Percentiles rank a stretch among this genome's conserved stretches.
These are phyloP conservation scores for Periplaneta americana DNA, from an alignment of 1,140 invertebrate species.

Conservation along the genomic window DNA sequence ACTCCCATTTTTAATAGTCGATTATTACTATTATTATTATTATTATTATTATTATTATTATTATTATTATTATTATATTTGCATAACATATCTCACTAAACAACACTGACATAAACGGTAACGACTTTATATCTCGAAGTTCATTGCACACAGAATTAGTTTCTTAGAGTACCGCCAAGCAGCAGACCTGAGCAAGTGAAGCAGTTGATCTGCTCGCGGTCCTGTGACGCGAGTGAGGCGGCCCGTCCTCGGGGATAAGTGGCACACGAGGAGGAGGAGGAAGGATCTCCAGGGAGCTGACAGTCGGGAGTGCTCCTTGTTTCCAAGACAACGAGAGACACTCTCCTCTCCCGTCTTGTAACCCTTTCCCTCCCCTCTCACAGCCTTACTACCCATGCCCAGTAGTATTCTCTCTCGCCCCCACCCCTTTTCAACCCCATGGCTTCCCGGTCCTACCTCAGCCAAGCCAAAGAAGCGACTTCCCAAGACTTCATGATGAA, in stretches of 20 bases:
- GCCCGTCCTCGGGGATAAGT: background rate
- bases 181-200: too few relatives aligned
- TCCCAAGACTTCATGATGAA: slow-evolving; percentile 13
- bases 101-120: too few relatives aligned
- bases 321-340: slow-evolving; percentile 5
- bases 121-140: too few relatives aligned
- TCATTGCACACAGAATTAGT: too few relatives aligned
- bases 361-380: background rate
- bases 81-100: too few relatives aligned
- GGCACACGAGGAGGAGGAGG: background rate
- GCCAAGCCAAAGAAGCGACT: slow-evolving; percentile 14
- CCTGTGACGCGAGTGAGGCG: background rate
- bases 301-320: background rate
- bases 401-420: background rate
- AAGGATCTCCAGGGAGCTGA: background rate
- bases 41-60: too few relatives aligned
- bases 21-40: too few relatives aligned
- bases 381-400: background rate
- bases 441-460: slow-evolving; percentile 1
- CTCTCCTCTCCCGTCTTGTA: background rate
- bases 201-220: too few relatives aligned
- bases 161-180: too few relatives aligned
- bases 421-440: background rate
- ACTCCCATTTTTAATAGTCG: too few relatives aligned
- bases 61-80: too few relatives aligned